Base-by-base conservation (phyloP, 2,113 vertebrate species). In the Neotoma lepida region DNA sequence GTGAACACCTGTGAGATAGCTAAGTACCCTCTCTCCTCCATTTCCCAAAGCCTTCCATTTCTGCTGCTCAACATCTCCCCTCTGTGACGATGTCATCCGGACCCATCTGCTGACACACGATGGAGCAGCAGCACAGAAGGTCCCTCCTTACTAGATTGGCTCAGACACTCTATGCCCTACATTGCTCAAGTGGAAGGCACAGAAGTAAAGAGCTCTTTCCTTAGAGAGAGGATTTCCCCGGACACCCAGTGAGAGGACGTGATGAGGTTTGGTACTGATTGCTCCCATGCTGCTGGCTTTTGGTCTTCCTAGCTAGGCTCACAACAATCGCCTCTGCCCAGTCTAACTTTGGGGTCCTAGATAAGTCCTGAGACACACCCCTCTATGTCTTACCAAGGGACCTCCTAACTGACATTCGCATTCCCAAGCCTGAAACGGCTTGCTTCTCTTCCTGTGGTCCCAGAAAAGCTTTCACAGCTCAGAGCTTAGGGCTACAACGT, bases 171-270 rank as follows among this genome's bases (percentile, higher is more conserved):
- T 56, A 13, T 56, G 20, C 33, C n/a, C 61, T 24, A 3, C 15
- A 4, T 35, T 46, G 63, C 6, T 12, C 58, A 28, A 39, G 66
- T 10, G 14, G 89, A 88, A 85, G 18, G n/a, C 41, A 6, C 74
- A 41, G 66, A n/a, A 7, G 41, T 44, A 46, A 6, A 78, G 51
- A 73, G 33, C 44, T 49, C 39, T 30, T 71, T 81, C 13, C 39
- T 28, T 2, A 18, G 73, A 41, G 12, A 26, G 51, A 73, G 33
- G 26, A 82, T 12, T 46, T 17, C 56, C 81, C 54, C 71, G 12
- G n/a, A 63, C 74, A 77, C 39, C 41, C 3, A 7, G 0, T 2
- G 54, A 66, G 9, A 9, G 4, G 1, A 71, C 14, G 3, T 0
- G 14, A 24, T 70, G n/a, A 18, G 9, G 8, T 3, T 33, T 13